Base-by-base conservation (phyloP, 2,888 invertebrate species). In the Seira ritae region DNA sequence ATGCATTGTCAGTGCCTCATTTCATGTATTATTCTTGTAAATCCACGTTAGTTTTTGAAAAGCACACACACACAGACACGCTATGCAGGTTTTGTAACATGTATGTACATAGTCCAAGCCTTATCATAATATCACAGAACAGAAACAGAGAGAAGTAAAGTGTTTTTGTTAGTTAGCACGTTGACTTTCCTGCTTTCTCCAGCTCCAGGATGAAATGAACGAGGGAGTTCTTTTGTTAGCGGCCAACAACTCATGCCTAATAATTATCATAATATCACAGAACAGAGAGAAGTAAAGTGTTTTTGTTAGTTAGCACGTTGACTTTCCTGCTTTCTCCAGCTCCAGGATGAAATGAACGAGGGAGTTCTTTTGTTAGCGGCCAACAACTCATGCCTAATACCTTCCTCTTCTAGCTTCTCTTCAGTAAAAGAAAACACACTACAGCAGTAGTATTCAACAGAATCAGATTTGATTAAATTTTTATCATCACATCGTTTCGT, bases 351-450 rank as follows among this genome's bases (percentile, higher is more conserved):
- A 69, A 46, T 46, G 15, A 2, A 20, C 10, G 20, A 19, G 31
- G 37, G n/a, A n/a, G 37, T 69, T 69, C 69, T 46, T 69, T 69
- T 69, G 69, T 46, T 69, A 42, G 17, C 46, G 19, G 46, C 19
- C 46, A 69, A 46, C 46, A 69, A 46, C 46, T 69, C 46, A 69
- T 42, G 69, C 46, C 46, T 46, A 69, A 69, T 69, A 20, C 69
- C 46, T 69, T 69, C 46, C 69, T 20, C 46, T 10, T 31, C 8
- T 31, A 4, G 3, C 31, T 31, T 8, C 31, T 31, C 31, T 31
- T 31, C n/a, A n/a, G n/a, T n/a, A n/a, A n/a, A n/a, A n/a, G n/a
- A n/a, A n/a, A n/a, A n/a, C n/a, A n/a, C n/a, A n/a, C n/a, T n/a
- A n/a, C n/a, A n/a, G n/a, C n/a, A n/a, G n/a, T n/a, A n/a, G n/a